Evolutionary conservation across 2,797 vertebrate species (phyloP).

Genomic region (Podargus strigoides): DNA sequence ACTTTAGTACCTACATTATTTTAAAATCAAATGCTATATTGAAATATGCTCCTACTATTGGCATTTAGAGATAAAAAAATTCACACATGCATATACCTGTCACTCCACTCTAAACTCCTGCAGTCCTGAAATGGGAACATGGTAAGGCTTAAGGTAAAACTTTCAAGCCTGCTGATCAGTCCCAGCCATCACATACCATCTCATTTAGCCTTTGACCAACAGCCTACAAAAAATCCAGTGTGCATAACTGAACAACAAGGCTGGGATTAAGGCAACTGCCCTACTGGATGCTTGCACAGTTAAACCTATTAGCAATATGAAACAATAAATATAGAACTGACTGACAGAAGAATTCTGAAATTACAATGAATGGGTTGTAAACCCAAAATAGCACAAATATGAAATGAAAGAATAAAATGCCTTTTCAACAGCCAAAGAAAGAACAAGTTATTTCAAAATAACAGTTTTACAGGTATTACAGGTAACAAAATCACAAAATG

Average conservation of each 20-base stretch:
- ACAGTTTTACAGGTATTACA: not conserved
- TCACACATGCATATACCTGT: not conserved
- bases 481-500: not conserved
- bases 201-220: not conserved
- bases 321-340: not conserved
- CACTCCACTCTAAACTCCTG: not conserved
- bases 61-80: not conserved
- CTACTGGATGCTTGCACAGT: not conserved
- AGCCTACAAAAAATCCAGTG: not conserved
- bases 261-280: not conserved
- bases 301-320: not conserved
- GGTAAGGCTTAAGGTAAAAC: not conserved
- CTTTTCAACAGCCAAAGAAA: not conserved
- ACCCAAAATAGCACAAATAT: not conserved
- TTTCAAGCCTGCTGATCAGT: not conserved
- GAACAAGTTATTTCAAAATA: not conserved
- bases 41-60: not conserved
- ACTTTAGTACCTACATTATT: not conserved
- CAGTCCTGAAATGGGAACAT: not conserved
- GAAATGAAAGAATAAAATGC: not conserved
- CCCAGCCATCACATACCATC: not conserved
- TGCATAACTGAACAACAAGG: not conserved
- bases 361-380: not conserved
- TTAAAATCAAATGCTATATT: not conserved
- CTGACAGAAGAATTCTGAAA: not conserved